Base-by-base conservation (phyloP, 2,888 invertebrate genomes). In the Folsomia manolachei region DNA sequence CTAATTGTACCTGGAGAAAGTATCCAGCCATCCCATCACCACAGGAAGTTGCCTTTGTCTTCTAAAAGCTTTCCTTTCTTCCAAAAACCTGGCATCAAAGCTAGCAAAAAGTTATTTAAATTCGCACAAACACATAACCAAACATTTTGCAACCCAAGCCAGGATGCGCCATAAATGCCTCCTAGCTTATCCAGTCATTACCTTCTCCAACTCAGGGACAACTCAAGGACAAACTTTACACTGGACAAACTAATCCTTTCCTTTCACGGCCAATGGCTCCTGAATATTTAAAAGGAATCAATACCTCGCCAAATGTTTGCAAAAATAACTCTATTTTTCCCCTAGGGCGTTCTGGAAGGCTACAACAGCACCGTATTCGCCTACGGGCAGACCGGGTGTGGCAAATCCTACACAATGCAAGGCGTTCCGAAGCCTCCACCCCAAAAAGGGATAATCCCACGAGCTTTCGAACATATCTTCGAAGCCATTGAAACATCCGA, bases 321-420 rank as follows among this genome's bases (percentile, higher is more conserved):
- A 51, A 9, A 11, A 18, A 52, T 67, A 21, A 18, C 19, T 52
- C n/a, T n/a, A 27, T 56, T 53, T 71, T 63, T 69, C 23, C 79
- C 82, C 19, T 84, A 90, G 87, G 93, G 93, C 74, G 93, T 94
- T 0, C 87, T 94, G 70, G 94, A 95, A 82, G 95, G 95, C 0
- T 95, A 95, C 86, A 95, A 95, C 85, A 92, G 93, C 21, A 95
- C 95, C 0, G 93, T 95, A 69, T 95, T 95, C 84, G 95, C 95
- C 0, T 95, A 95, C 83, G 95, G 95, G 0, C 95, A 95, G 85
- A 95, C 94, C 0, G 94, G 95, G 0, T 93, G 94, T 83, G 95
- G 95, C 0, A 95, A 95, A 83, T 93, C 93, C 0, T 93, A 91
- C 83, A 92, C 93, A 14, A 95, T 95, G 94, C 93, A 93, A 83